These are phyloP conservation scores for Drosophila truncata DNA, from an alignment of 1,140 invertebrate genomes.

Conservation along the genomic window DNA sequence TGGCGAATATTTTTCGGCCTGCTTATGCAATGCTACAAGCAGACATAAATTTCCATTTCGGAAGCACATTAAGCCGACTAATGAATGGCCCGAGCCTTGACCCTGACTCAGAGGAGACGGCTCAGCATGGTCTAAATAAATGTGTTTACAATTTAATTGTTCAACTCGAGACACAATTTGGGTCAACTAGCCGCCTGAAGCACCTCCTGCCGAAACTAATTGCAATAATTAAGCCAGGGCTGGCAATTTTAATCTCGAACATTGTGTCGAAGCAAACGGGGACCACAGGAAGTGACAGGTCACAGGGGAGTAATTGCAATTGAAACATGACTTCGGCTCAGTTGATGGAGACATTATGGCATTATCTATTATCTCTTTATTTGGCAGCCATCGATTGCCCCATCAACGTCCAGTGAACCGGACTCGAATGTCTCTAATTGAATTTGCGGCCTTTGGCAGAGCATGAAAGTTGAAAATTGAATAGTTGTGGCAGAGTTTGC, in stretches of 20 bases:
- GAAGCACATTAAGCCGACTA: constrained; percentile 24
- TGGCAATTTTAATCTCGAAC: constrained; percentile 41
- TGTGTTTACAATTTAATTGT: constrained; percentile 59
- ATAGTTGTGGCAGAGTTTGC: constrained; percentile 12
- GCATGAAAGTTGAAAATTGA: constrained; percentile 21
- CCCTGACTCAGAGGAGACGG: constrained; percentile 24
- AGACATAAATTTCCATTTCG: constrained; percentile 51
- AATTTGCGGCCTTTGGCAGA: constrained; percentile 32
- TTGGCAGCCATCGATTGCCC: constrained; percentile 15
- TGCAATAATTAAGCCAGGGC: constrained; percentile 65
- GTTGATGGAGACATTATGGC: constrained; percentile 5
- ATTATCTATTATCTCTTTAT: constrained; percentile 28
- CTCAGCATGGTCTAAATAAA: background rate
- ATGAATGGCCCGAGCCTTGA: constrained; percentile 40
- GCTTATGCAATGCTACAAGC: constrained; percentile 36
- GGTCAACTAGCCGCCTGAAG: constrained; percentile 37
- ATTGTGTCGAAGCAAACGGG: constrained; percentile 27
- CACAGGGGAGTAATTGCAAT: constrained; percentile 47
- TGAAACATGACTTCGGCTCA: constrained; percentile 2
- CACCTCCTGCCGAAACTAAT: constrained; percentile 51
- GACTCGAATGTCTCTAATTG: constrained; percentile 12
- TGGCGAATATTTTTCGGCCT: constrained; percentile 52
- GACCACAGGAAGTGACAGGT: constrained; percentile 16
- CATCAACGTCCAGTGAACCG: constrained; percentile 7
- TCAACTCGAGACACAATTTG: constrained; percentile 30